phyloP scores from a whole-genome alignment of 2,113 vertebrate genomes.

The Pollimyrus isidori region DNA sequence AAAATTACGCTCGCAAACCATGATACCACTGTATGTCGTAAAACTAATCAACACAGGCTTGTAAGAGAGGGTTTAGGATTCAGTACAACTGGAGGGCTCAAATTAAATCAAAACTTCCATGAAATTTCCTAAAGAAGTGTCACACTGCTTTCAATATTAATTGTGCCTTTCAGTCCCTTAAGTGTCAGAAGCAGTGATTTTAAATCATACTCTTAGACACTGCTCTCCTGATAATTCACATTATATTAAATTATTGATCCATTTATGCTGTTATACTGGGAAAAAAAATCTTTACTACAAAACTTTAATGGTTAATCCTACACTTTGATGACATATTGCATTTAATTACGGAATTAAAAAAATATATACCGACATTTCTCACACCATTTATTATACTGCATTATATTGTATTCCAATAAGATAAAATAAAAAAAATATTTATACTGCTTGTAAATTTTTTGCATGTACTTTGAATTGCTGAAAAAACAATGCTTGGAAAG shows the following conservation, averaged over 20 bases:
- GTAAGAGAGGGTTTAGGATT: not conserved
- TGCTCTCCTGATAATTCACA: not conserved
- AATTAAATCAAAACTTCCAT: not conserved
- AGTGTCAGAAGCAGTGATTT: not conserved
- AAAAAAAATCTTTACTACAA: not conserved
- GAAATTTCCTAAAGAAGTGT: not conserved
- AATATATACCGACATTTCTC: not conserved
- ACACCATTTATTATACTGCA: not conserved
- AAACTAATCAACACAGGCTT: conserved; percentile 5
- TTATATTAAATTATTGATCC: not conserved
- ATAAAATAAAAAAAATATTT: not conserved
- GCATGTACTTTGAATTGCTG: not conserved
- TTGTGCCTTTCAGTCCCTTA: not conserved
- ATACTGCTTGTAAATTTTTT: not conserved
- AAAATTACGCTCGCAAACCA: too few relatives aligned
- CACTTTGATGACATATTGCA: not conserved
- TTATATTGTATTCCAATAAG: not conserved
- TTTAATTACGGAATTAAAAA: not conserved
- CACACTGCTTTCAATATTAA: not conserved
- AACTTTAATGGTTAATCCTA: not conserved
- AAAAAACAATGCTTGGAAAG: not conserved
- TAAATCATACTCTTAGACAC: not conserved
- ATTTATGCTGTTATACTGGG: not conserved
- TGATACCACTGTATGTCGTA: not conserved
- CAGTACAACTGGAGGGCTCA: not conserved